Evolutionary conservation across 2,888 invertebrate species (phyloP), one percentile per base, ranked within the genome.

Genomic region (Octodonta nipae): DNA sequence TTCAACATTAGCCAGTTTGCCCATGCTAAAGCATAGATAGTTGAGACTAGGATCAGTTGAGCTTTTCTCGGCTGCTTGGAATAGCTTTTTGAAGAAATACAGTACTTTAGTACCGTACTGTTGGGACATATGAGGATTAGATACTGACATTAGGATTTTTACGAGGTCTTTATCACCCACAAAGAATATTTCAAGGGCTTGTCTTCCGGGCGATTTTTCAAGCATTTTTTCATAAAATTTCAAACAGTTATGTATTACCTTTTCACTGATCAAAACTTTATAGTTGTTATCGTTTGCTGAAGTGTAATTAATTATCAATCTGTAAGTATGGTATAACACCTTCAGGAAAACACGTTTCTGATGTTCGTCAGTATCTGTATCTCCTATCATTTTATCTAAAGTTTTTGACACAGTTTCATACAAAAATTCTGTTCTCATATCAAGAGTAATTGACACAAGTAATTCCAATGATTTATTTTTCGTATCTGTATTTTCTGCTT

Each of bases 191-290:
- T 86, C 80, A 50, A 89, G 72, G 0, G 91, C 89, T 47, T 77
- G 72, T 40, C 82, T 71, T 0, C 88, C 89, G 0, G 81, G 73
- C 0, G 80, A 71, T 39, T 83, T 83, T 32, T 89, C 88, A 13
- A 92, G 58, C 42, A 88, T 74, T 49, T 78, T 78, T 55, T 88
- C 87, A 75, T 91, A 81, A 51, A 87, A 89, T 47, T 78, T 80
- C 13, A 87, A 67, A 63, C 83, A 73, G 40, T 75, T 72, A 38
- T 73, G 71, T 25, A 74, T 53, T 28, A 73, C 70, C 42, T 71
- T 70, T 44, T 76, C 78, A 48, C 75, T 70, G 8, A 78, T 51
- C 25, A 54, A 44, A 2, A 49, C 43, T 29, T 48, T 50, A 17
- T 48, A 47, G 4, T 40, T 40, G 12, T 38, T 38, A 6, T 37